Base-by-base conservation (phyloP, 2,888 invertebrate genomes). In the Scotopteryx bipunctaria region DNA sequence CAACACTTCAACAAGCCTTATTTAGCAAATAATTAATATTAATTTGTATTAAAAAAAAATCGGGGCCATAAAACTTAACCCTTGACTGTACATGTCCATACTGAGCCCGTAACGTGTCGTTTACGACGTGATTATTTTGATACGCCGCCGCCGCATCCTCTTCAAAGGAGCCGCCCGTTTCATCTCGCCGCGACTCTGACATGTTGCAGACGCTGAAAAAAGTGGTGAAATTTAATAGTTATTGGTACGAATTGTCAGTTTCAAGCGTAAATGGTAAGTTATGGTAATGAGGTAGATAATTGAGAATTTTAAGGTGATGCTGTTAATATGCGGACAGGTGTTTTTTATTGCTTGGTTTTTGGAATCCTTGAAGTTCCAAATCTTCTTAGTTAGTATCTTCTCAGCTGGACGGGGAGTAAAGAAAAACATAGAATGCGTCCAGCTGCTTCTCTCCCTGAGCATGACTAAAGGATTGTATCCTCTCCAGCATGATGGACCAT, bases 91-190 rank as follows among this genome's bases (percentile, higher is more conserved):
- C 52, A 59, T 51, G 62, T 52, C 58, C 51, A 41, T 66, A 62
- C 59, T 64, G 67, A 67, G 68, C 64, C 65, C 61, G 63, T 55
- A 63, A 71, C 76, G 79, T 76, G 77, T 77, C 78, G 73, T 75
- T 76, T 72, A 72, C 75, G 74, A 68, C 70, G 65, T 68, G 69
- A 67, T 69, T 59, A 72, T 69, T 71, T 71, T 71, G 74, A 76
- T 75, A 73, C 69, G 69, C 61, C 62, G 64, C 69, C 76, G 73
- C n/a, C n/a, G n/a, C 69, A 68, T 59, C 61, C 64, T 69, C 76
- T 68, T 79, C 76, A 83, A 83, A 83, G 71, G 66, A 43, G 64
- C 81, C 82, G 83, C 68, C 53, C 55, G 79, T 83, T 83, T 83
- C 76, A 83, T 76, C 74, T 77, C 67, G 61, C 80, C 81, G 80